Base-by-base conservation (phyloP, 2,797 vertebrate species). In the Sebastes taczanowskii region DNA sequence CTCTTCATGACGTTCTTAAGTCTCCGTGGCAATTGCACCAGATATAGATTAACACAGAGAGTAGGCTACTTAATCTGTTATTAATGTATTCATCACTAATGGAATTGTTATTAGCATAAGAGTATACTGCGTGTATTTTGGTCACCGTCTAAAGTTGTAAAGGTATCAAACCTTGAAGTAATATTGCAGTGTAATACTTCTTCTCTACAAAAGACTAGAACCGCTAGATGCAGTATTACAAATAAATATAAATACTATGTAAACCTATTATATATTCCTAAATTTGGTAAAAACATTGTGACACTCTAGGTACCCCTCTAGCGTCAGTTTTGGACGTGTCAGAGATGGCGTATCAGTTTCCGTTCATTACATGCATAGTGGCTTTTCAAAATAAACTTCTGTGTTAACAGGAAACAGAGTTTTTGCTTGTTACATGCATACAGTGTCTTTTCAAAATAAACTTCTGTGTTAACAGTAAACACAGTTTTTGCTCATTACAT, bases 1-100 rank as follows among this genome's bases (percentile, higher is more conserved):
- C 67, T 88, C 60, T 74, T 66, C 78, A 60, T 46, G 71, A 27
- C 71, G 66, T 30, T 77, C 35, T 67, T 65, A 25, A 67, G 46
- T 65, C 22, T 72, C 55, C 3, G 0, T 72, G 42, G 67, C 59
- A 65, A 42, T 66, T 18, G 34, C 13, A 72, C 27, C 55, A 64
- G 14, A 74, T 75, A 62, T 22, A 64, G 22, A 60, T 77, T 71
- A 80, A 49, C 74, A 82, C 34, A 71, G 38, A 71, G 16, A n/a
- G 23, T 9, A 14, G 62, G 62, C 62, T 42, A 49, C 20, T 71
- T 72, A 25, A 20, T 67, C 67, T 71, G 32, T 62, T 76, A 35
- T 74, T 61, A 52, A 32, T 55, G 4, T 64, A 32, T 86, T 78
- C 62, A 46, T 82, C 23, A 62, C 46, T 29, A 6, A 56, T 46